phyloP scores from a whole-genome alignment of 2,888 invertebrate genomes.

The Caenorhabditis japonica region DNA sequence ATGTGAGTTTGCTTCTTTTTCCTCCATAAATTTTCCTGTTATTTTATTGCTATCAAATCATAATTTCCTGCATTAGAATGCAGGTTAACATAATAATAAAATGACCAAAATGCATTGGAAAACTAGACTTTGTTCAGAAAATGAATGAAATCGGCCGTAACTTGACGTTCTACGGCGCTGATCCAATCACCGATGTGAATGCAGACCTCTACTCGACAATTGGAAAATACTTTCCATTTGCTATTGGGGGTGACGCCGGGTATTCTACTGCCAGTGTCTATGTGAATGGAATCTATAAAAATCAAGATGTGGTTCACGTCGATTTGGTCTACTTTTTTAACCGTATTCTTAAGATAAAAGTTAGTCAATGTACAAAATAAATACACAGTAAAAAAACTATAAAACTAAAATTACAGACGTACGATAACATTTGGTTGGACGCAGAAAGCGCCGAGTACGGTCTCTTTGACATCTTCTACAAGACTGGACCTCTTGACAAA shows the following conservation, averaged over 20 bases:
- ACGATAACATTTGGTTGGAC: constrained; percentile 44
- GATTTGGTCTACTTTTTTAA: constrained; percentile 39
- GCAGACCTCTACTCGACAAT: constrained; percentile 32
- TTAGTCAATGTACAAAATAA: too few species aligned
- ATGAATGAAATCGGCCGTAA: constrained; percentile 34
- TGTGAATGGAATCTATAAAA: constrained; percentile 19
- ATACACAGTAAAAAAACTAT: too few species aligned
- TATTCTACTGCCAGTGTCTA: constrained; percentile 40
- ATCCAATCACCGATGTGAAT: constrained; percentile 48
- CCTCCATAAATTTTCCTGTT: too few species aligned
- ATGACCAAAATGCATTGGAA: too few species aligned
- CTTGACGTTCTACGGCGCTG: constrained; percentile 47
- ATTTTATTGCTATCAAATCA: too few species aligned
- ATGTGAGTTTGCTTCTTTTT: too few species aligned
- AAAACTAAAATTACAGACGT: constrained; percentile 28
- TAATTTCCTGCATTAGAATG: too few species aligned
- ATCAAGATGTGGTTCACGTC: constrained; percentile 28
- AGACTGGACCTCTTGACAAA: constrained; percentile 16
- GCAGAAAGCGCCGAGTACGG: constrained; percentile 39
- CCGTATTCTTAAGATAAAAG: constrained; percentile 20
- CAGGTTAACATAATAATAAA: too few species aligned
- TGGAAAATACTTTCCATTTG: constrained; percentile 53
- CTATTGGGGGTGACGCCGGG: constrained; percentile 47
- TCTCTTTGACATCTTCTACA: constrained; percentile 25
- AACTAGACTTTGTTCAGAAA: constrained; percentile 15